Conservation (phyloP, 1,140 invertebrate species). For the Solenopsis fugax region DNA sequence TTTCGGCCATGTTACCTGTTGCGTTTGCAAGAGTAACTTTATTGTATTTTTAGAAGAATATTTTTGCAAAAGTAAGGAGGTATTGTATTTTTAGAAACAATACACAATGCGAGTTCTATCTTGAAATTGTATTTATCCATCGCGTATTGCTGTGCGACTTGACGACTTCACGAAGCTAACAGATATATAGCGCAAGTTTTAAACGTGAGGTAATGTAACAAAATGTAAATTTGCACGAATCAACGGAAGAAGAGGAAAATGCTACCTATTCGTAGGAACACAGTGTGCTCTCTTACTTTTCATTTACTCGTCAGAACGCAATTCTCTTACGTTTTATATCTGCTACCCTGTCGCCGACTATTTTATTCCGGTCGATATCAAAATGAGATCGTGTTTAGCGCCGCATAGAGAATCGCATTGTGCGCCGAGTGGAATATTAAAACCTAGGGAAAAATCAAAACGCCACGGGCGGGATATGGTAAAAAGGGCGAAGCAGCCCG, state of each 20-base stretch:
- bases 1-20: slow-evolving; percentile 17
- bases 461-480: slow-evolving; percentile 14
- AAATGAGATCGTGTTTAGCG: slow-evolving; percentile 56
- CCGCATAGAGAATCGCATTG: slow-evolving; percentile 31
- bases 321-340: slow-evolving; percentile 29
- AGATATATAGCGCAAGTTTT: neutral
- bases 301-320: slow-evolving; percentile 3
- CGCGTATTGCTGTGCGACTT: neutral
- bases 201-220: neutral
- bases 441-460: slow-evolving; percentile 48
- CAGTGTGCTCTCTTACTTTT: slow-evolving; percentile 2
- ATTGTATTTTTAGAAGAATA: neutral
- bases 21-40: slow-evolving; percentile 12
- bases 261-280: neutral
- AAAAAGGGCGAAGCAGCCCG: slow-evolving; percentile 47
- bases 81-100: neutral
- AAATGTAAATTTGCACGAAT: slow-evolving; percentile 13
- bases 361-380: slow-evolving; percentile 28
- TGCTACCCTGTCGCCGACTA: slow-evolving; percentile 5
- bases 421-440: slow-evolving; percentile 44
- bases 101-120: neutral
- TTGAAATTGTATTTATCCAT: neutral
- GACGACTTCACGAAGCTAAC: neutral
- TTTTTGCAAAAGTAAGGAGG: neutral
- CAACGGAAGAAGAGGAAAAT: neutral